Percentiles rank a stretch among this genome's conserved stretches.
Conservation (phyloP, 1,140 invertebrate genomes). For the Venturia canescens region DNA sequence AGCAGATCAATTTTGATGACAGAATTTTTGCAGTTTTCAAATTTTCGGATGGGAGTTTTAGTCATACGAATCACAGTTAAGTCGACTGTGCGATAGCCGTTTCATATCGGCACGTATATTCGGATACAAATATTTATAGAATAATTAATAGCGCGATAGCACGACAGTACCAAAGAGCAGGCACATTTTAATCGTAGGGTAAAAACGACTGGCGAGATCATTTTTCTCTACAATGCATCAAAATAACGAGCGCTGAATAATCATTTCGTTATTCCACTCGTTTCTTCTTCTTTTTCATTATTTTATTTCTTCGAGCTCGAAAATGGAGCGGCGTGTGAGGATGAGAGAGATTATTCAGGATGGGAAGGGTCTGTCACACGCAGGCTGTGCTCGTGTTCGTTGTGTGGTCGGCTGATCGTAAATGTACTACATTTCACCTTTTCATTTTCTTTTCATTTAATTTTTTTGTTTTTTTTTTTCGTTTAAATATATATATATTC, state of each 20-base stretch:
- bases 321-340: neutral
- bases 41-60: no score
- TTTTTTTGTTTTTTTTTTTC: neutral
- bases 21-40: no score
- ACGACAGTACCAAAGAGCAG: neutral
- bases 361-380: neutral
- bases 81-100: no score
- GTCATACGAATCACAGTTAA: no score
- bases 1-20: no score
- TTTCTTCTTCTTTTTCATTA: no score
- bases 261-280: neutral
- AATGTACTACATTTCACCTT: neutral
- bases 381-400: constrained; percentile 15
- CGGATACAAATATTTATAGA: neutral
- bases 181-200: neutral
- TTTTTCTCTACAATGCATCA: neutral
- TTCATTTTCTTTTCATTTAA: neutral
- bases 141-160: neutral
- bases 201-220: neutral
- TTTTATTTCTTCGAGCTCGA: neutral
- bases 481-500: constrained; percentile 13
- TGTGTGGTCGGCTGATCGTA: constrained; percentile 11
- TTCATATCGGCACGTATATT: neutral
- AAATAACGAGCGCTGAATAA: neutral
- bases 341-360: neutral